phyloP scores from a whole-genome alignment of 2,888 invertebrate species.

The Eupithecia dodoneata region DNA sequence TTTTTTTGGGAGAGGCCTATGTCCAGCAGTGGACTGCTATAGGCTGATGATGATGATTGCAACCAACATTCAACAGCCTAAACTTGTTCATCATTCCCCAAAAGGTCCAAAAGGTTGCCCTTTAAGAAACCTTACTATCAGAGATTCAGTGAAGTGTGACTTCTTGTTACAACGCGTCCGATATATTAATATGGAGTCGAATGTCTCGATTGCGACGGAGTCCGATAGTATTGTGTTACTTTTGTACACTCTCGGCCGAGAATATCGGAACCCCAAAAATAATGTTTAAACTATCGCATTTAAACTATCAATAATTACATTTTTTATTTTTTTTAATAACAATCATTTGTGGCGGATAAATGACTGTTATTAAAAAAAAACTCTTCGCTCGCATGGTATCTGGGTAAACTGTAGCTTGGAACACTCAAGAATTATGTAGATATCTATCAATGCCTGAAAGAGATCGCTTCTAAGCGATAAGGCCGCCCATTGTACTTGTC shows the following conservation, averaged over 20 bases:
- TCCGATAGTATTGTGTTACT: conserved; percentile 51
- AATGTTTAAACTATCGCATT: neutral
- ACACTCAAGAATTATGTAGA: neutral
- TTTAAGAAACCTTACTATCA: conserved; percentile 45
- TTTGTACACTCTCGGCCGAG: conserved; percentile 33
- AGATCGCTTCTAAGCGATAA: too few species aligned
- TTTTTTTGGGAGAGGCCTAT: too few species aligned
- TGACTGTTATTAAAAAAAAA: too few species aligned
- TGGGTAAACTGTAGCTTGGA: neutral
- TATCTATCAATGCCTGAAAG: neutral
- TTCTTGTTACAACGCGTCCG: conserved; percentile 63
- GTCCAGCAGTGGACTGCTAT: too few species aligned
- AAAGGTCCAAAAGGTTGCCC: conserved; percentile 34
- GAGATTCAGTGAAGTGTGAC: conserved; percentile 57
- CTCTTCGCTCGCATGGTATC: neutral
- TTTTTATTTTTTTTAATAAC: too few species aligned
- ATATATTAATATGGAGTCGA: conserved; percentile 47
- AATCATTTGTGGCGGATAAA: too few species aligned
- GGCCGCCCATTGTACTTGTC: too few species aligned
- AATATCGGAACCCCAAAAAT: neutral
- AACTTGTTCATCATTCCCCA: neutral
- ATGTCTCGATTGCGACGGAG: conserved; percentile 40
- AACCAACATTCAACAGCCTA: neutral
- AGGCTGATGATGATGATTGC: neutral
- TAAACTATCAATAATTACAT: neutral